Conservation (phyloP, 2,113 vertebrate genomes). For the Clarias gariepinus region DNA sequence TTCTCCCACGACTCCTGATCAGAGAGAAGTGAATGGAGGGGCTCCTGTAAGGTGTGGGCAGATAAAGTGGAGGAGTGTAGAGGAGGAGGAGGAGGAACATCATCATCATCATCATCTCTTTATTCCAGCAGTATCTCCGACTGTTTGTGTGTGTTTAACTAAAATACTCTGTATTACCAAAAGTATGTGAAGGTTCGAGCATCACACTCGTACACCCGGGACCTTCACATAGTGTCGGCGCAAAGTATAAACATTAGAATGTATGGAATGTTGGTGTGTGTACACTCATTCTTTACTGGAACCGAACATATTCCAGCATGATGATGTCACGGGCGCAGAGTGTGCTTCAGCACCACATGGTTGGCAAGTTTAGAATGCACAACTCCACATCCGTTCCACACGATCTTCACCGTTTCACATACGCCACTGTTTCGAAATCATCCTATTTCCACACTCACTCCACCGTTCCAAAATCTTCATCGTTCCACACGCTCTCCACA, state of each 20-base stretch:
- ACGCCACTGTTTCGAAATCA: too few relatives aligned
- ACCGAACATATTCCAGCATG: background rate
- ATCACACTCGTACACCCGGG: too few relatives aligned
- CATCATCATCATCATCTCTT: background rate
- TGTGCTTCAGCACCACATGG: background rate
- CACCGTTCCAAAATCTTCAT: too few relatives aligned
- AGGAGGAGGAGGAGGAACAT: conserved; percentile 15
- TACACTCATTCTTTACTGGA: background rate
- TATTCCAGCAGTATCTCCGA: background rate
- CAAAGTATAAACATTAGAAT: background rate
- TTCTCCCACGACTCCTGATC: background rate
- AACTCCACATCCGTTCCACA: too few relatives aligned
- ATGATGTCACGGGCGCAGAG: background rate
- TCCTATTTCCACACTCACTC: too few relatives aligned
- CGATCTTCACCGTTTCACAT: too few relatives aligned
- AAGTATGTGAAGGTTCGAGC: background rate
- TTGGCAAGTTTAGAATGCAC: background rate
- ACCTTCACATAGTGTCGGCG: background rate
- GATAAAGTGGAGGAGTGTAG: background rate
- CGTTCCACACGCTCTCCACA: too few relatives aligned
- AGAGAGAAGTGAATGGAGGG: background rate
- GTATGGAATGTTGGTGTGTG: background rate
- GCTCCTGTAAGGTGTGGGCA: background rate
- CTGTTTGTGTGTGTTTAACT: background rate
- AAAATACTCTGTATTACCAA: background rate